Conservation (phyloP, 1,140 invertebrate genomes). For the Drosophila tristis region DNA sequence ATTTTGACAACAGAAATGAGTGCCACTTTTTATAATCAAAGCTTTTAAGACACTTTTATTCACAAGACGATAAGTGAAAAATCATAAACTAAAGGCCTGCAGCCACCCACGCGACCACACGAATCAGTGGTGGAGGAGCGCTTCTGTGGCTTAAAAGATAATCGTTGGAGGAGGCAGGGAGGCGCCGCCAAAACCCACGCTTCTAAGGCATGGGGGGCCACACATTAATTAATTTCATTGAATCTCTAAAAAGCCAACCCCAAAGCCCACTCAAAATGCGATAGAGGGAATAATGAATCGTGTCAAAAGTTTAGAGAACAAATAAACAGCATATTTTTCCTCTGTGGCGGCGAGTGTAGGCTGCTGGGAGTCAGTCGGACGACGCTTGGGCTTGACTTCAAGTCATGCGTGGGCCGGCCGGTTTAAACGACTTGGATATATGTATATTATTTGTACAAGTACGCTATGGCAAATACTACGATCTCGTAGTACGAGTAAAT, state of each 20-base stretch:
- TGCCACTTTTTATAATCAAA: constrained; percentile 37
- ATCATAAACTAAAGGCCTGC: constrained; percentile 38
- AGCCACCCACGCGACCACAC: constrained; percentile 20
- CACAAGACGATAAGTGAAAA: constrained; percentile 41
- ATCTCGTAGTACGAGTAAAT: constrained; percentile 64
- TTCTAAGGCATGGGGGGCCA: constrained; percentile 7
- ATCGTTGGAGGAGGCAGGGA: no score
- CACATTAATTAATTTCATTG: constrained; percentile 73
- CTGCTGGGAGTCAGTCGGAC: constrained; percentile 1
- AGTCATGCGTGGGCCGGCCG: constrained; percentile 70
- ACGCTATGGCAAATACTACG: constrained; percentile 18
- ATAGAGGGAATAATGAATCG: constrained; percentile 38
- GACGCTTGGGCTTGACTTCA: constrained; percentile 13
- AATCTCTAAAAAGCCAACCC: constrained; percentile 36
- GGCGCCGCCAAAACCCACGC: constrained; percentile 22
- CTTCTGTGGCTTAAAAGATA: no score
- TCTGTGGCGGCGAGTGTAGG: constrained; percentile 45
- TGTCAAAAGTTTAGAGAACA: constrained; percentile 53
- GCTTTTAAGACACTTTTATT: constrained; percentile 43
- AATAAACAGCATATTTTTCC: constrained; percentile 9
- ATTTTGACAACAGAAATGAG: constrained; percentile 39
- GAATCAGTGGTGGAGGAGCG: constrained; percentile 8
- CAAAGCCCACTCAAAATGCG: constrained; percentile 11
- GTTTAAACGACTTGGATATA: constrained; percentile 39
- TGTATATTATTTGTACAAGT: constrained; percentile 11